Evolutionary conservation across 2,113 vertebrate species (phyloP).

Genomic region (Lamprotornis superbus): DNA sequence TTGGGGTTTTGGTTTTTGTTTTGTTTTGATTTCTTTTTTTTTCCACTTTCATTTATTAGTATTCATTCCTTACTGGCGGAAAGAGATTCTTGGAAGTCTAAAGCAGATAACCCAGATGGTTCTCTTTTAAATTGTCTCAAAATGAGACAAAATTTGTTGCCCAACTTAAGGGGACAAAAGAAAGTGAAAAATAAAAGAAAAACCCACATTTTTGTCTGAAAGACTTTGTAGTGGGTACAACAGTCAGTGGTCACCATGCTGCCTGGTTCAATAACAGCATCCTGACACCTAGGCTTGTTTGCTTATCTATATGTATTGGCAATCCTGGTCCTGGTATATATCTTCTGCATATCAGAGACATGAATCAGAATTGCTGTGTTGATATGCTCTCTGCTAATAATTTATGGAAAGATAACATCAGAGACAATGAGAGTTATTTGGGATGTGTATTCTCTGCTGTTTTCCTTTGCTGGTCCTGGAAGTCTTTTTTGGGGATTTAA

Average conservation of each 20-base stretch:
- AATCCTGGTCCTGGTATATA: background rate
- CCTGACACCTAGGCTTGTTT: background rate
- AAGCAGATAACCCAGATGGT: background rate
- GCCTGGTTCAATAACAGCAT: background rate
- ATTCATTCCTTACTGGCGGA: background rate
- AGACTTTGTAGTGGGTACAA: background rate
- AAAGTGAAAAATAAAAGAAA: background rate
- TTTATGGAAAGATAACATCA: background rate
- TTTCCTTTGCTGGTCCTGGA: background rate
- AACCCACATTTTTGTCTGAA: background rate
- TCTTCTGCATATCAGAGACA: background rate
- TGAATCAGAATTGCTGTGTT: background rate
- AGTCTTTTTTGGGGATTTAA: background rate
- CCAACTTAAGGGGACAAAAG: background rate
- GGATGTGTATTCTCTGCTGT: background rate
- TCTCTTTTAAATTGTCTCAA: background rate
- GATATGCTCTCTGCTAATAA: background rate
- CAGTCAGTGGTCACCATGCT: background rate
- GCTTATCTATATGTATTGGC: background rate
- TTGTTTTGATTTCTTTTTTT: background rate
- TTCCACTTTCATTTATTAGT: background rate
- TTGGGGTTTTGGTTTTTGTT: accelerated
- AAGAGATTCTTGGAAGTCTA: background rate
- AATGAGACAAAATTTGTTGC: background rate
- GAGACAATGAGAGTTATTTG: background rate